Conservation (phyloP, 2,888 invertebrate genomes). For the Eupelmus urozonus region DNA sequence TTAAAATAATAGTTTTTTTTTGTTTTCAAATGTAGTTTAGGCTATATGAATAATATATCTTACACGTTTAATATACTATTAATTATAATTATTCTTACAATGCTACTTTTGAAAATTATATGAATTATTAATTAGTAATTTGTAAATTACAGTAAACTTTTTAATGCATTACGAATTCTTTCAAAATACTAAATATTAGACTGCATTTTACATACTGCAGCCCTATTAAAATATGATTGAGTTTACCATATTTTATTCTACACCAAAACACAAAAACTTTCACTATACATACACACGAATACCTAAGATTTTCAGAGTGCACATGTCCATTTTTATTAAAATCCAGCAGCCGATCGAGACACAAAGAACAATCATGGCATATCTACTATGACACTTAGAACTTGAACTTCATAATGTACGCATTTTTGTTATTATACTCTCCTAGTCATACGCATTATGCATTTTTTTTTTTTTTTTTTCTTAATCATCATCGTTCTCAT, state of each 20-base stretch:
- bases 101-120: background rate
- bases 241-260: slow-evolving; percentile 1
- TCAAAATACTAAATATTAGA: slow-evolving; percentile 7
- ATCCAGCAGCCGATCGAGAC: slow-evolving; percentile 45
- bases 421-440: slow-evolving; percentile 44
- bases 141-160: slow-evolving; percentile 22
- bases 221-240: slow-evolving; percentile 29
- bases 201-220: background rate
- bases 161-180: background rate
- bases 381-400: slow-evolving; percentile 61
- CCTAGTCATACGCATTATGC: slow-evolving; percentile 12
- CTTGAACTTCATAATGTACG: slow-evolving; percentile 52
- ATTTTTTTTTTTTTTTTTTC: slow-evolving; percentile 24
- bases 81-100: slow-evolving; percentile 3
- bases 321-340: slow-evolving; percentile 41
- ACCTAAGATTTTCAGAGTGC: slow-evolving; percentile 56
- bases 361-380: slow-evolving; percentile 59
- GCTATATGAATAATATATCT: background rate
- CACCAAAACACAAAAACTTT: slow-evolving; percentile 22
- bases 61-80: background rate
- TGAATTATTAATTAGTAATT: background rate
- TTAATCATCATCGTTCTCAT: slow-evolving; percentile 40
- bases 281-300: slow-evolving; percentile 28
- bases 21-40: no score
- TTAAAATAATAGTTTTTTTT: no score